Percentiles rank a stretch among this genome's conserved stretches.
These are phyloP conservation scores for Romanogobio albipinnatus DNA, from an alignment of 2,113 vertebrate genomes.

Conservation along the genomic window DNA sequence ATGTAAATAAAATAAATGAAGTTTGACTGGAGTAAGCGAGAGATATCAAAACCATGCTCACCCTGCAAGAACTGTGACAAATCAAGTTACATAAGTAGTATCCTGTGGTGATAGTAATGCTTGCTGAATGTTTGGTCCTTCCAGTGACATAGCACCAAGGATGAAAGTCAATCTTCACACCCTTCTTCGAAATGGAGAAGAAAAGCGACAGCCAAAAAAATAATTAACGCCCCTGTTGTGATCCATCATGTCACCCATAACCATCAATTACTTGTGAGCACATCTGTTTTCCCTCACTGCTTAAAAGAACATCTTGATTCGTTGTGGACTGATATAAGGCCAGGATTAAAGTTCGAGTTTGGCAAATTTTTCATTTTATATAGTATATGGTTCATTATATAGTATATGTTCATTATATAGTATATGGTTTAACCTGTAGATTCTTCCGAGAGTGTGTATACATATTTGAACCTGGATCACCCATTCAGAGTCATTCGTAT, in stretches of 20 bases:
- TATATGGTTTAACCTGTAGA: neutral
- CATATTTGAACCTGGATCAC: neutral
- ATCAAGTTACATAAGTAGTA: neutral
- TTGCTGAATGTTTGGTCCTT: neutral
- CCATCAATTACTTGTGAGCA: slow-evolving; percentile 34
- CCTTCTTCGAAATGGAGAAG: slow-evolving; percentile 19
- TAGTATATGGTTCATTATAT: neutral
- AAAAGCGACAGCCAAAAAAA: slow-evolving; percentile 48
- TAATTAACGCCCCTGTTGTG: slow-evolving; percentile 46
- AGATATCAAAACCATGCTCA: neutral
- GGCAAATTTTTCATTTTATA: neutral
- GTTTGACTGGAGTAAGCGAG: neutral
- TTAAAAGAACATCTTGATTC: slow-evolving; percentile 34
- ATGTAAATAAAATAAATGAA: neutral
- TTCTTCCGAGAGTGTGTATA: neutral
- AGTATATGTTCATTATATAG: neutral
- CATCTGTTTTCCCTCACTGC: slow-evolving; percentile 33
- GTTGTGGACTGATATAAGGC: neutral
- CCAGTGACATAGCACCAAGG: slow-evolving; percentile 35
- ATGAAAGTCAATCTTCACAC: slow-evolving; percentile 38
- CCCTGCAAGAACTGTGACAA: slow-evolving; percentile 7
- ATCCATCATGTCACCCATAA: slow-evolving; percentile 44
- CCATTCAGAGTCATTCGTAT: neutral
- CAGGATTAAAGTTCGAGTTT: slow-evolving; percentile 3
- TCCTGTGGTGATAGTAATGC: slow-evolving; percentile 1